Base-by-base conservation (phyloP, 1,140 invertebrate genomes). In the Cylas formicarius region DNA sequence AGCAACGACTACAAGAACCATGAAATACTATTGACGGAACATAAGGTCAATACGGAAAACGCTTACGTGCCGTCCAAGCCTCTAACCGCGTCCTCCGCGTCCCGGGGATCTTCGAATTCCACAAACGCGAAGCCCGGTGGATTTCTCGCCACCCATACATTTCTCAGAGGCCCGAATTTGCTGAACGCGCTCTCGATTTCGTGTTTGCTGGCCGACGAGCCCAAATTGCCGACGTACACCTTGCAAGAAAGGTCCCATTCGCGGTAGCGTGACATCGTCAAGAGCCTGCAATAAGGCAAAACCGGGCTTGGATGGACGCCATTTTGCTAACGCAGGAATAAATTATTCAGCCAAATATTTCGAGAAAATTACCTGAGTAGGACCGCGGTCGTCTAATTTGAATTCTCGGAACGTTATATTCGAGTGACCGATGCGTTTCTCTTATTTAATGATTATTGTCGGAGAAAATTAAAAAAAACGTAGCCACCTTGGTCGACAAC, bases 201-300 rank as follows among this genome's bases (percentile, higher is more conserved):
- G 67, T 87, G 84, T 71, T 91, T 91, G 40, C 89, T 90, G 7
- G 88, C 88, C 58, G 86, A 88, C 36, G 84, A 89, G 7, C 88
- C 87, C 24, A 99, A 72, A 69, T 97, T 96, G 14, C 96, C 96
- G n/a, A 99, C 90, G 66, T 99, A 99, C 1, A 99, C 91, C 71
- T 99, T 99, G 68, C 91, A 96, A 14, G 90, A 88, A 24, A 92
- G 69, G 63, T 91, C 87, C 87, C 90, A 93, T 67, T 92, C 87
- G 44, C 88, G 78, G 68, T 88, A 89, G 48, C 86, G 77, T 50
- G 80, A 81, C 79, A 80, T 80, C 47, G 28, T 53, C 41, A 2
- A 29, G 9, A 18, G 9, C n/a, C n/a, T n/a, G n/a, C n/a, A n/a
- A n/a, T n/a, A n/a, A n/a, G n/a, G n/a, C n/a, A n/a, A n/a, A n/a